These are phyloP conservation scores for Antechinus flavipes DNA, from an alignment of 2,113 vertebrate genomes.

Conservation along the genomic window DNA sequence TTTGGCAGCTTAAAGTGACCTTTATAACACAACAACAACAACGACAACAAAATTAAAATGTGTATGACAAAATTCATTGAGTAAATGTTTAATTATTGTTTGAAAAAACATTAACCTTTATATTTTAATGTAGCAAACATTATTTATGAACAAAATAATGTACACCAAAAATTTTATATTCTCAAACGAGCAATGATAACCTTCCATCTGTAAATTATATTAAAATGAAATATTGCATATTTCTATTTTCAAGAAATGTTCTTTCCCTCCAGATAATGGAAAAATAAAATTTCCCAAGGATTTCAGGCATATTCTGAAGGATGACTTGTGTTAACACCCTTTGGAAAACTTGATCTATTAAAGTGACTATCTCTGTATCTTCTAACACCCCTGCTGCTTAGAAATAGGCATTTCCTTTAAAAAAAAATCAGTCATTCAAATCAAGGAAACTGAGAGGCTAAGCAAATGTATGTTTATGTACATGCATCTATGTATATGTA, in stretches of 20 bases:
- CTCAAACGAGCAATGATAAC: not conserved
- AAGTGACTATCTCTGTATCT: not conserved
- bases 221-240: constrained; percentile 1
- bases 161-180: not conserved
- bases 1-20: not conserved
- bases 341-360: not conserved
- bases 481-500: too few species aligned
- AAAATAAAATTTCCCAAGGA: not conserved
- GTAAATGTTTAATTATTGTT: constrained; percentile 20
- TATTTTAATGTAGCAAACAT: constrained; percentile 28
- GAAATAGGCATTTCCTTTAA: not conserved
- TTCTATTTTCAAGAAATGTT: not conserved
- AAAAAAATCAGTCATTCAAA: not conserved
- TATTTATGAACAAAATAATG: constrained; percentile 6
- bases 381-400: not conserved
- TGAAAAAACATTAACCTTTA: not conserved
- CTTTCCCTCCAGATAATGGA: not conserved
- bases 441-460: not conserved
- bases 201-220: not conserved
- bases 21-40: not conserved
- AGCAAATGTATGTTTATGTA: too few species aligned
- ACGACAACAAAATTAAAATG: not conserved
- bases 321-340: not conserved
- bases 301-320: not conserved
- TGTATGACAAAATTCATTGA: not conserved